Conservation (phyloP, 1,140 invertebrate species). For the Drosophila subobscura region DNA sequence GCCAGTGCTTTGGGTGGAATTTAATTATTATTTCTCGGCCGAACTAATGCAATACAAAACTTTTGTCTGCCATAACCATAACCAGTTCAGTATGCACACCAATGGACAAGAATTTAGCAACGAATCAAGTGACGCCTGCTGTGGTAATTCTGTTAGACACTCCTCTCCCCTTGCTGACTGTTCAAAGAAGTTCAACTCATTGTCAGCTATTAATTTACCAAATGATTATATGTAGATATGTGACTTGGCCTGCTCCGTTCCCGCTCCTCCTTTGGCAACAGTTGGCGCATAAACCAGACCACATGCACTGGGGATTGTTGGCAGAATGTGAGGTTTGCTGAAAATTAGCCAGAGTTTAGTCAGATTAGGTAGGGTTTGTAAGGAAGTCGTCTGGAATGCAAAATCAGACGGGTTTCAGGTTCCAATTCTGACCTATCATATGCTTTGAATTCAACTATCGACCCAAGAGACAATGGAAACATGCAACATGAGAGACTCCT, state of each 20-base stretch:
- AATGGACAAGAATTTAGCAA: slow-evolving; percentile 32
- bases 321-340: too few species aligned
- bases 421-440: too few species aligned
- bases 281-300: too few species aligned
- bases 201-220: slow-evolving; percentile 66
- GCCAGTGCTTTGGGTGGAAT: slow-evolving; percentile 17
- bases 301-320: too few species aligned
- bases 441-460: too few species aligned
- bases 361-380: too few species aligned
- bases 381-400: too few species aligned
- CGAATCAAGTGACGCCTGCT: slow-evolving; percentile 43
- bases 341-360: too few species aligned
- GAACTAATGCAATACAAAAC: slow-evolving; percentile 57
- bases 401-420: too few species aligned
- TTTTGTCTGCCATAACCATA: slow-evolving; percentile 39
- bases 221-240: slow-evolving; percentile 10
- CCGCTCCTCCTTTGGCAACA: neutral
- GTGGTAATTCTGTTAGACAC: slow-evolving; percentile 28
- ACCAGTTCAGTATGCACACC: slow-evolving; percentile 12
- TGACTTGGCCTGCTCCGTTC: slow-evolving; percentile 20
- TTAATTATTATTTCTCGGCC: slow-evolving; percentile 54
- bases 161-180: slow-evolving; percentile 18
- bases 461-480: too few species aligned
- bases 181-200: slow-evolving; percentile 67
- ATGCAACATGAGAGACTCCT: too few species aligned